Evolutionary conservation across 2,888 invertebrate genomes (phyloP).

Genomic region (Priapulus caudatus): DNA sequence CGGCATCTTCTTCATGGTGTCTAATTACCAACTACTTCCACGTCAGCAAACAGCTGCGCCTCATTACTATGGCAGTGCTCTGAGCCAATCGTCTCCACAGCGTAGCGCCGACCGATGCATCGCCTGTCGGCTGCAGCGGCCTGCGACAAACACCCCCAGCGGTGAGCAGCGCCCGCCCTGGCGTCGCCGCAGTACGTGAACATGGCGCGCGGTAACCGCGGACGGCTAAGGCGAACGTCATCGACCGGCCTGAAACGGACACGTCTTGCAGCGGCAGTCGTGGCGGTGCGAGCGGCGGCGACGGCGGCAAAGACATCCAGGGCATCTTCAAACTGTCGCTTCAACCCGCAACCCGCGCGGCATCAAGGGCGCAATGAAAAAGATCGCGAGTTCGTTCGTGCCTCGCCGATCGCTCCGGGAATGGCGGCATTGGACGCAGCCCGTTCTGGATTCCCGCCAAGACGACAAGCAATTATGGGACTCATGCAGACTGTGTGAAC

Average conservation of each 20-base stretch:
- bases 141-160: too few species aligned
- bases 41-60: conserved; percentile 53
- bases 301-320: conserved; percentile 40
- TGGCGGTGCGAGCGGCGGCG: conserved; percentile 2
- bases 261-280: conserved; percentile 2
- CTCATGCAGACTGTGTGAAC: background rate
- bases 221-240: background rate
- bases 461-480: background rate
- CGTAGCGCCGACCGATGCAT: too few species aligned
- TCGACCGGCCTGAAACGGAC: background rate
- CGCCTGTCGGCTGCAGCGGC: too few species aligned
- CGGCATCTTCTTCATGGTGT: conserved; percentile 42
- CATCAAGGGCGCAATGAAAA: too few species aligned
- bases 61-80: too few species aligned
- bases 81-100: too few species aligned
- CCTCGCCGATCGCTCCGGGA: conserved; percentile 47
- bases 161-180: too few species aligned
- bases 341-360: conserved; percentile 59
- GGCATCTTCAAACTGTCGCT: conserved; percentile 83
- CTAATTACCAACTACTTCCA: conserved; percentile 63
- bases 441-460: conserved; percentile 31
- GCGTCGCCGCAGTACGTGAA: too few species aligned
- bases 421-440: conserved; percentile 23
- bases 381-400: conserved; percentile 76
- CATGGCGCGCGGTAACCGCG: conserved; percentile 11